Conservation (phyloP, 2,797 vertebrate species). For the Apodemus agrarius region DNA sequence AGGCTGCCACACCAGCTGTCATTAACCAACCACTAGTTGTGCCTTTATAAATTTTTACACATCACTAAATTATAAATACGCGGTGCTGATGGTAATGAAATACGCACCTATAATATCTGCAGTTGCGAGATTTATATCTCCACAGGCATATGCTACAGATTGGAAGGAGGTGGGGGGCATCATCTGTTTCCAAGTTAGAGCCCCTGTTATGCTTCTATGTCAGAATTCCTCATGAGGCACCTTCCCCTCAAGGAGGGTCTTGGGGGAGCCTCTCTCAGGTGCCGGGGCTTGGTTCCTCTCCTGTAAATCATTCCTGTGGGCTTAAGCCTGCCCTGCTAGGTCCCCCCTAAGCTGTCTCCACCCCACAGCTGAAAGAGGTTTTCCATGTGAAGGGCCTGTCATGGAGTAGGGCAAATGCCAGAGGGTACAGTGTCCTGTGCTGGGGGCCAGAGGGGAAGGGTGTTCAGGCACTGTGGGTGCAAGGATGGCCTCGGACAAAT, state of each 20-base stretch:
- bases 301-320: background rate
- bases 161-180: background rate
- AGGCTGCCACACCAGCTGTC: constrained; percentile 56
- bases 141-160: rapidly evolving
- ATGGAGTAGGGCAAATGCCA: background rate
- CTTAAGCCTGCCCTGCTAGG: background rate
- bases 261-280: background rate
- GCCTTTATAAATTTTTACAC: constrained; percentile 77
- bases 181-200: background rate
- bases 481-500: background rate
- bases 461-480: rapidly evolving
- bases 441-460: background rate
- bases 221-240: background rate
- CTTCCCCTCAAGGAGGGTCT: background rate
- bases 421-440: rapidly evolving
- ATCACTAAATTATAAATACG: constrained; percentile 72
- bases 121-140: background rate
- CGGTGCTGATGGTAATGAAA: constrained; percentile 45
- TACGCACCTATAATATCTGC: constrained; percentile 12
- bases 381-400: rapidly evolving
- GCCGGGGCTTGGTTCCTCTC: background rate
- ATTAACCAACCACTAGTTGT: constrained; percentile 72
- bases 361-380: background rate
- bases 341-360: background rate
- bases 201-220: background rate